Evolutionary conservation across 1,140 invertebrate species (phyloP), one percentile per base, ranked within the genome.

Genomic region (Antheraea pernyi): DNA sequence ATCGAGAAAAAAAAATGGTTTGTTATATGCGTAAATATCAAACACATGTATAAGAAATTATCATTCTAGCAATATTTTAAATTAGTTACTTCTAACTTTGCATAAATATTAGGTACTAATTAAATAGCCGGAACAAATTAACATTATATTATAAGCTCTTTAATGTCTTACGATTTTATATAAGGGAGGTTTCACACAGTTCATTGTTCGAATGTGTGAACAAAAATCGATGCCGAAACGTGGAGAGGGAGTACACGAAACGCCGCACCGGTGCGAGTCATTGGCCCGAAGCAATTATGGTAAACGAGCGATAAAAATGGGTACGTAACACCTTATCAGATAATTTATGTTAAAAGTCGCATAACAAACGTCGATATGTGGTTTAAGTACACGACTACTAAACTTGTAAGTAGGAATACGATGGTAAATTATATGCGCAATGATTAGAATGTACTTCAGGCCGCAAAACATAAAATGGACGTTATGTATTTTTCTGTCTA

Each of bases 161-260:
- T n/a, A 16, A 53, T 53, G 16, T 13, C 16, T n/a, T 53, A 53
- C 0, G 46, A 16, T 53, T 48, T 48, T 7, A 7, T 48, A 48
- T 53, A 16, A 42, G 39, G 46, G 19, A 16, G 10, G 19, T 22
- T 61, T 61, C 7, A 61, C 11, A n/a, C 0, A 53, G 13, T 53
- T 53, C 46, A 53, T 13, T 6, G 46, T 53, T 53, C 13, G 46
- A 16, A 11, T 9, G 0, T 53, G 46, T 53, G 46, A 53, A 53
- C 13, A 53, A 53, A 53, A 53, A 53, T 53, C 46, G 46, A 53
- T 53, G 46, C 46, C 46, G 46, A 53, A 53, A 53, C 46, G 46
- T 53, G 6, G 46, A 5, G 22, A 30, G 22, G 22, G 46, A 13
- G 11, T 13, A 53, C 46, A 53, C 46, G 46, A 53, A 53, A 53